Evolutionary conservation across 2,888 invertebrate species (phyloP), one percentile per base, ranked within the genome.

Genomic region (Pheosia gnoma): DNA sequence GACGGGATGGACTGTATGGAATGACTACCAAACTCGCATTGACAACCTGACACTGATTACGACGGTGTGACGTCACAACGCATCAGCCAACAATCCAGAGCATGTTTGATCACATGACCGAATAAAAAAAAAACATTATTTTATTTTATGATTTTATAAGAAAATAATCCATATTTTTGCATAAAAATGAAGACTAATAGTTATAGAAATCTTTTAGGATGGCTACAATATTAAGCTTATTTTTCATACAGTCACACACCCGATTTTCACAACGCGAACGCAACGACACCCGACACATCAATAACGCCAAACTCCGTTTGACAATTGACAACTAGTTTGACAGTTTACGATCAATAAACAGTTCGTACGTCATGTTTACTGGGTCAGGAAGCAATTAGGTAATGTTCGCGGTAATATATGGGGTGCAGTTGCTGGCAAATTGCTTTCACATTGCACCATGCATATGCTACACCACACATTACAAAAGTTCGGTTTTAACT

Each of bases 331-430:
- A 66, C 61, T 69, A 77, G 25, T 25, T 74, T 71, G 67, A 74
- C 68, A 62, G 71, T 88, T 90, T 87, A 90, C 79, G 83, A 81
- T 71, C 82, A 75, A 82, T 86, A 82, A 87, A 85, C 82, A 73
- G 86, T 89, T 84, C 81, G 80, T 87, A 84, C 84, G 67, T 83
- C 71, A 70, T 78, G 82, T 83, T 86, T 84, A 84, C 80, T 75
- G 57, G 74, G 78, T 11, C 76, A 79, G 83, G 83, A 84, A 84
- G 82, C 77, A 80, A 84, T 86, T 82, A 83, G 61, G 66, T 68
- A 68, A 63, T 65, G 63, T 63, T 72, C 71, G 70, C 69, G 80
- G 83, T 65, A 82, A 80, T 25, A 82, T 81, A 84, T 82, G 78
- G 77, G 66, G 65, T 59, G 60, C 70, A 72, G 67, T 73, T 71